Base-by-base conservation (phyloP, 2,113 vertebrate genomes). In the Pithys albifrons region DNA sequence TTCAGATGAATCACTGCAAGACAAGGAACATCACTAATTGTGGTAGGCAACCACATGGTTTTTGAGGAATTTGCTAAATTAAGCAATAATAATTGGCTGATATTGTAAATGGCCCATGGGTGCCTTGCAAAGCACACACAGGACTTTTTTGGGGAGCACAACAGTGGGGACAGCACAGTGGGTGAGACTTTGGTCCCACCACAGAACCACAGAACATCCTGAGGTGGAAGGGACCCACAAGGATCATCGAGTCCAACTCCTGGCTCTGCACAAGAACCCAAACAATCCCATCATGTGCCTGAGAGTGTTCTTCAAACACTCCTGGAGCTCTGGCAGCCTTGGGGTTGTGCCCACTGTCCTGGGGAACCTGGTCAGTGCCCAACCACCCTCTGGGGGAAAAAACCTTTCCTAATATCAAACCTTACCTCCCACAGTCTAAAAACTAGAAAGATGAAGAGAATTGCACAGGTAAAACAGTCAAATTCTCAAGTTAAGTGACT, bases 181-280 rank as follows among this genome's bases (percentile, higher is more conserved):
- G 13, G 19, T 4, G 24, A 23, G 17, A 46, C 14, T 79, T 35
- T 67, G n/a, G 27, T 37, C 65, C 23, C 55, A 8, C 16, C 35
- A 6, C 1, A 28, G 16, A 20, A 25, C 1, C 70, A n/a, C n/a
- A 54, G 78, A 41, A 61, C 5, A 19, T 5, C 49, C 58, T 1
- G 13, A 70, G 39, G 27, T 74, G 45, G 22, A 10, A 65, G 22
- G 25, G 31, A 19, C 11, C 31, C 67, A 12, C 35, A 12, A 4
- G 35, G 46, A 61, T 12, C 52, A 33, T 0, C 22, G 3, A n/a
- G 16, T 4, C 2, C 3, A 6, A 3, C 12, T 2, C 59, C 27
- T 6, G 31, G 2, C 33, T 12, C 52, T 67, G 52, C 61, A 0
- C 61, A 74, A 29, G 25, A 18, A 1, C 37, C 45, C 77, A 37